Conservation (phyloP, 1,140 invertebrate genomes). For the Drosophila athabasca region DNA sequence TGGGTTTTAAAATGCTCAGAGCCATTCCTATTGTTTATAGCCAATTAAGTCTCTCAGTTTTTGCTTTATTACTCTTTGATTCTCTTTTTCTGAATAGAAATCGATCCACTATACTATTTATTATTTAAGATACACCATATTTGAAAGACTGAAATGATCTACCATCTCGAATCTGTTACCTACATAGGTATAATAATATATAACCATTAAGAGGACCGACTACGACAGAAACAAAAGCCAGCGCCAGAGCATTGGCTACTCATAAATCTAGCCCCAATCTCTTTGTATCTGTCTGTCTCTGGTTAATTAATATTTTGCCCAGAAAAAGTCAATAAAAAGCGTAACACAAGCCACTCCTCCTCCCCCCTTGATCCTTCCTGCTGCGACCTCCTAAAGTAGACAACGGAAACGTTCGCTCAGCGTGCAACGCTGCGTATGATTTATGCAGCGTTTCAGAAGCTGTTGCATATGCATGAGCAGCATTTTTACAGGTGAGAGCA, state of each 20-base stretch:
- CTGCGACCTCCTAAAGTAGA: slow-evolving; percentile 40
- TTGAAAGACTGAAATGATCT: no score
- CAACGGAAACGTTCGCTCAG: slow-evolving; percentile 33
- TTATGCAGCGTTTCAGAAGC: slow-evolving; percentile 68
- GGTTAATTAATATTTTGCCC: slow-evolving; percentile 69
- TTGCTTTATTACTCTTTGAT: no score
- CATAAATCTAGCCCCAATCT: slow-evolving; percentile 59
- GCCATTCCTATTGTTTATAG: no score
- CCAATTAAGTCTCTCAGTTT: no score
- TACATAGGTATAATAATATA: no score
- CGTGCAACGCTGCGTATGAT: slow-evolving; percentile 64
- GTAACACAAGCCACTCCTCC: neutral
- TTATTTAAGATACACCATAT: no score
- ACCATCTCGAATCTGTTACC: no score
- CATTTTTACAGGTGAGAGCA: slow-evolving; percentile 9
- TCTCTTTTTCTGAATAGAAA: no score
- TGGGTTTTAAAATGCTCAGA: no score
- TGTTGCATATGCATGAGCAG: slow-evolving; percentile 74
- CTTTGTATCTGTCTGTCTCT: slow-evolving; percentile 11
- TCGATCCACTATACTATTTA: no score
- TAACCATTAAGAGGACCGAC: no score
- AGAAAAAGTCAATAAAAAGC: slow-evolving; percentile 27
- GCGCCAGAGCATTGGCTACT: neutral
- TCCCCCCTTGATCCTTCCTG: neutral
- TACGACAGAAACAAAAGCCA: no score